These are phyloP conservation scores for Diadophis punctatus DNA, from an alignment of 2,113 vertebrate genomes.

Conservation along the genomic window DNA sequence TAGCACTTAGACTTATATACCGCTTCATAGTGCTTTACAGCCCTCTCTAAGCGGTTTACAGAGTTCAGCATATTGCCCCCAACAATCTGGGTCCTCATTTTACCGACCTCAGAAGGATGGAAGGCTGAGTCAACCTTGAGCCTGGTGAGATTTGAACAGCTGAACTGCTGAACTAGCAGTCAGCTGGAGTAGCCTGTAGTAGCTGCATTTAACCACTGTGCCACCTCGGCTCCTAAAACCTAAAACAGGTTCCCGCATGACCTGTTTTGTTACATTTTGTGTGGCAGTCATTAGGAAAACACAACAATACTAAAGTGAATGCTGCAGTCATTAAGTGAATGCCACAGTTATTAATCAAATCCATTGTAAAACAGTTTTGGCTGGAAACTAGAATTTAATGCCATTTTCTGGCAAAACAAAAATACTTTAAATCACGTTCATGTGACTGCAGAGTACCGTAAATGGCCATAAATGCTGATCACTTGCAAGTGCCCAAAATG, in stretches of 20 bases:
- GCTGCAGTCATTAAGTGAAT: neutral
- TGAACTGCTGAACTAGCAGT: too few species aligned
- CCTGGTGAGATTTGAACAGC: too few species aligned
- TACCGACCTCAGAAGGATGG: too few species aligned
- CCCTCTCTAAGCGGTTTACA: too few species aligned
- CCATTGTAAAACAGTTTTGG: neutral
- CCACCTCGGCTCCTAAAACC: too few species aligned
- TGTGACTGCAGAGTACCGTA: neutral
- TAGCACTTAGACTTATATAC: too few species aligned
- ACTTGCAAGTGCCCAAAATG: neutral
- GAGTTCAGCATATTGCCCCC: too few species aligned
- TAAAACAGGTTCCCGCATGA: neutral
- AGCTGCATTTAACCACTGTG: too few species aligned
- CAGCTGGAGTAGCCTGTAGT: too few species aligned
- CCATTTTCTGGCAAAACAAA: neutral
- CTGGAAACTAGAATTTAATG: neutral
- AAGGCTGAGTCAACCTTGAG: too few species aligned
- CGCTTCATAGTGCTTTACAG: too few species aligned
- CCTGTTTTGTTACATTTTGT: neutral
- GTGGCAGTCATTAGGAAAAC: neutral
- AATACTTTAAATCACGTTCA: neutral
- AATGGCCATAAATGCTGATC: neutral
- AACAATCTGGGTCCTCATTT: too few species aligned
- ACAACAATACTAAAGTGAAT: neutral
- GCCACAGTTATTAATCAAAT: neutral